Base-by-base conservation (phyloP, 1,140 invertebrate species). In the Tetragonula clypearis region DNA sequence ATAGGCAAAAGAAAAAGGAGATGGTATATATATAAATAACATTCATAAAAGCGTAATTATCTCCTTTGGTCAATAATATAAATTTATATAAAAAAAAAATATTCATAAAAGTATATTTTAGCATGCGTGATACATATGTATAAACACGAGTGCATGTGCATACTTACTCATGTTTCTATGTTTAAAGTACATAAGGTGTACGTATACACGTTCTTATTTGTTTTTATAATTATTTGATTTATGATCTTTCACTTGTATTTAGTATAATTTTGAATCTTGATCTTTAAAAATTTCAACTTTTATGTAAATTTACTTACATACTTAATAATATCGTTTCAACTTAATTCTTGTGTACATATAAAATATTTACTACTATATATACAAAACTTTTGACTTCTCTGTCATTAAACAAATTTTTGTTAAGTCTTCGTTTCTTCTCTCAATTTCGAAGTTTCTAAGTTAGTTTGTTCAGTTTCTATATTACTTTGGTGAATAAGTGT, bases 401-500 rank as follows among this genome's bases (percentile, higher is more conserved):
- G 49, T 78, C 75, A 73, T 30, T 15, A 77, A 84, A 86, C 1
- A 26, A 79, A 66, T 58, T 17, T 79, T 21, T 41, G 41, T 90
- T 68, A 86, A 90, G 81, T 88, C 76, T 88, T 84, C 53, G 26
- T 82, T 53, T 83, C 81, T 86, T 89, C 55, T 26, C 82, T 82
- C 17, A 84, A 77, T 74, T 86, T 78, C 21, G 65, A 73, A 56
- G 30, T 60, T 85, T 83, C 79, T 53, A 86, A 21, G 53, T 73
- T 66, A 30, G 71, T 90, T 83, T 91, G 65, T 86, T 91, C 89
- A 75, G 41, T 81, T 49, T 83, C 75, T 71, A 82, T 35, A 84
- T 91, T 92, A 85, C 89, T 92, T 81, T 93, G 89, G 26, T 90
- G 88, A 89, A 93, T 92, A 14, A 91, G 91, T 23, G 92, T 91